phyloP scores from a whole-genome alignment of 2,113 vertebrate species.

The Peromyscus californicus region DNA sequence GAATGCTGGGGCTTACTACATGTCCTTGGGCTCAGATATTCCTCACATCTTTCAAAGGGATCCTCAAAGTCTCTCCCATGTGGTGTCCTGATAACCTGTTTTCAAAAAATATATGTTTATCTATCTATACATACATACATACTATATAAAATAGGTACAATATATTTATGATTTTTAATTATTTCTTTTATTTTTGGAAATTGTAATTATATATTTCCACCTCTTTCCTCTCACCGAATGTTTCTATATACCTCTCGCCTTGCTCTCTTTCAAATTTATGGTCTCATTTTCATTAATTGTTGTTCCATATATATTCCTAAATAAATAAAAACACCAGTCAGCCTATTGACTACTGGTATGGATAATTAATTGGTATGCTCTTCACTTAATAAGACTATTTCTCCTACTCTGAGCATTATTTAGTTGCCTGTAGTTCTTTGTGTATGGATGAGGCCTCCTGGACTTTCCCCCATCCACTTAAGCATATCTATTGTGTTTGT shows the following conservation, averaged over 20 bases:
- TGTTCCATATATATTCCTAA: neutral
- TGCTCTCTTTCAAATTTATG: neutral
- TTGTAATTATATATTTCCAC: neutral
- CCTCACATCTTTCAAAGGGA: constrained; percentile 79
- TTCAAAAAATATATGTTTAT: neutral
- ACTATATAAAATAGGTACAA: neutral
- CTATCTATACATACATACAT: too few relatives aligned
- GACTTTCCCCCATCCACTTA: neutral
- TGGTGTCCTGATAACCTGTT: constrained; percentile 85
- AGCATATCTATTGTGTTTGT: neutral
- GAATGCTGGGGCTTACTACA: constrained; percentile 68
- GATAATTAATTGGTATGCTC: neutral
- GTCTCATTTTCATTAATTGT: neutral
- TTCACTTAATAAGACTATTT: neutral
- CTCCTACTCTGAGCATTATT: neutral
- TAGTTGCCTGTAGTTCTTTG: neutral
- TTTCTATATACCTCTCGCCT: too few relatives aligned
- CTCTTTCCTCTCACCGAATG: neutral
- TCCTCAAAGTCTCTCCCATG: constrained; percentile 80
- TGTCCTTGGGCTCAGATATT: constrained; percentile 75
- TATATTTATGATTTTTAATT: neutral
- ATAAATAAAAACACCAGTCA: neutral
- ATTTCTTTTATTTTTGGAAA: neutral
- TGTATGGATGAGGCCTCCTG: too few relatives aligned
- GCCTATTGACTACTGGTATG: neutral